Conservation (phyloP, 2,888 invertebrate genomes). For the Mechanitis messenoides region DNA sequence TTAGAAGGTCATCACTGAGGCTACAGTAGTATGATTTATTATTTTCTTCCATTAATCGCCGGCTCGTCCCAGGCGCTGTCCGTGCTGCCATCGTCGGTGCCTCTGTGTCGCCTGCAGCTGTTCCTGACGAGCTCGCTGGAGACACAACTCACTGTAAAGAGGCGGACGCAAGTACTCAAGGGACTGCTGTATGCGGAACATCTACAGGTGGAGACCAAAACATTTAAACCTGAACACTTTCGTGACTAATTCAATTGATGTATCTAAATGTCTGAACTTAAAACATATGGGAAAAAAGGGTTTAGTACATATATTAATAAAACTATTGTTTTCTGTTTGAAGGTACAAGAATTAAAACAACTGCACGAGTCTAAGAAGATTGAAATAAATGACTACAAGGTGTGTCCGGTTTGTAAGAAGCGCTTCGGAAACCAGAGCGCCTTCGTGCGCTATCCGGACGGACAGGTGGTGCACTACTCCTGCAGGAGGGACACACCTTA, state of each 20-base stretch:
- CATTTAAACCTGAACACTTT: too few species aligned
- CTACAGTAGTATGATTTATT: too few species aligned
- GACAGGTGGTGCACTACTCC: slow-evolving; percentile 94
- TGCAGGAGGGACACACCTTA: slow-evolving; percentile 69
- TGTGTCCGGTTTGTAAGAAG: slow-evolving; percentile 95
- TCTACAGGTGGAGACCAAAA: slow-evolving; percentile 76
- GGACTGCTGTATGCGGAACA: slow-evolving; percentile 91
- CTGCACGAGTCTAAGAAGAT: slow-evolving; percentile 89
- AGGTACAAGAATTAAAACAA: slow-evolving; percentile 87
- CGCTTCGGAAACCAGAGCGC: slow-evolving; percentile 96
- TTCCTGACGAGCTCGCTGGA: slow-evolving; percentile 88
- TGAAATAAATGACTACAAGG: slow-evolving; percentile 88
- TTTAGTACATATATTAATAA: neutral
- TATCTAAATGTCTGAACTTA: neutral
- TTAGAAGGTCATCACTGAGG: too few species aligned
- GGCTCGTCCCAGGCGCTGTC: slow-evolving; percentile 77
- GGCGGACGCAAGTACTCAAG: slow-evolving; percentile 86
- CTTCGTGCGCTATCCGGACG: slow-evolving; percentile 93
- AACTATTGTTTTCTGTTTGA: slow-evolving; percentile 22
- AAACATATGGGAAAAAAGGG: neutral
- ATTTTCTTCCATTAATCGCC: too few species aligned
- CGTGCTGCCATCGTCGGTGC: slow-evolving; percentile 88
- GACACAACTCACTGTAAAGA: slow-evolving; percentile 82
- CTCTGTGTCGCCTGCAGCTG: slow-evolving; percentile 83
- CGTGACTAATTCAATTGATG: too few species aligned